phyloP scores from a whole-genome alignment of 2,888 invertebrate species.

The Archaeoteleia sp. region DNA sequence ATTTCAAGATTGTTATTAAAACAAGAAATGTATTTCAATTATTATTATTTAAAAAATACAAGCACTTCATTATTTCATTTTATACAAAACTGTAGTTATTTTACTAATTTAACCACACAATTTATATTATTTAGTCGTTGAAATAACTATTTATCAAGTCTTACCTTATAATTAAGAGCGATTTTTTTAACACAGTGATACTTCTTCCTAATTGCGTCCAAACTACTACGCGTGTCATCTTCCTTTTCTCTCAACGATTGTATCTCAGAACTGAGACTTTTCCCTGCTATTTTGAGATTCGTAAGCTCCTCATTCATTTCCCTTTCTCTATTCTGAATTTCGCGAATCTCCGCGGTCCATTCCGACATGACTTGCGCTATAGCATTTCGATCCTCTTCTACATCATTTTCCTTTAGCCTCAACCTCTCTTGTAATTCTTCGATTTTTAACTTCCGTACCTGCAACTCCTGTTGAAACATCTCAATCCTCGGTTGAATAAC shows the following conservation, averaged over 20 bases:
- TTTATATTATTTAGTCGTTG: too few relatives aligned
- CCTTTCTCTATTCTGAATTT: slow-evolving; percentile 68
- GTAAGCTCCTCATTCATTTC: slow-evolving; percentile 76
- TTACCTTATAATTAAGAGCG: slow-evolving; percentile 81
- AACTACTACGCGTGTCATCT: slow-evolving; percentile 57
- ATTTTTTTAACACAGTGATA: slow-evolving; percentile 81
- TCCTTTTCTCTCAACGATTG: slow-evolving; percentile 71
- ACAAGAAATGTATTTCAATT: too few relatives aligned
- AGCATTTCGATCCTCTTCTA: slow-evolving; percentile 75
- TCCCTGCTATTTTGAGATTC: slow-evolving; percentile 75
- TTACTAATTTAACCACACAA: too few relatives aligned
- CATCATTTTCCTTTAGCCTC: slow-evolving; percentile 77
- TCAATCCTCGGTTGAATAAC: slow-evolving; percentile 74
- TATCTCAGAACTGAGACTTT: slow-evolving; percentile 76
- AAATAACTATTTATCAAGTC: too few relatives aligned
- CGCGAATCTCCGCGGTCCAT: slow-evolving; percentile 68
- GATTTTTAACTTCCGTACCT: slow-evolving; percentile 63
- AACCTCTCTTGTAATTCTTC: slow-evolving; percentile 76
- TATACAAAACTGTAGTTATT: too few relatives aligned
- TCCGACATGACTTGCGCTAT: slow-evolving; percentile 73
- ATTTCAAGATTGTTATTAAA: too few relatives aligned
- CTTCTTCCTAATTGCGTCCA: slow-evolving; percentile 76
- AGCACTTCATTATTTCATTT: too few relatives aligned
- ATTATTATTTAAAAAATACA: too few relatives aligned
- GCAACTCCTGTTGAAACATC: slow-evolving; percentile 62